Evolutionary conservation across 2,113 vertebrate species (phyloP), one percentile per base, ranked within the genome.

Genomic region (Aleadryas rufinucha): DNA sequence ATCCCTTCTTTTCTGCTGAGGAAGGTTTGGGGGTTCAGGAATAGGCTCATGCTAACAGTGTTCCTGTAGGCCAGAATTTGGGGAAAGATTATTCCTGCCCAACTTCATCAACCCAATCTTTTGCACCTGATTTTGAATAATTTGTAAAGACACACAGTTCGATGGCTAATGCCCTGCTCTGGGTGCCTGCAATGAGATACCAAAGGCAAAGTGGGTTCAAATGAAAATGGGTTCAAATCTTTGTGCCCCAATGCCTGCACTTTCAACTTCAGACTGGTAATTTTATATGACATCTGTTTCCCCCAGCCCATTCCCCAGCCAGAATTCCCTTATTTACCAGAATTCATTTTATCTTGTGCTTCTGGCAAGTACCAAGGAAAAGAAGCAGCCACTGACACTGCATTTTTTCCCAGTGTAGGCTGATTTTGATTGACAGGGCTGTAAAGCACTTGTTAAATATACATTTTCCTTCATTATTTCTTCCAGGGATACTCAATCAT

Each of bases 361-460:
- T 85, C 75, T 88, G 92, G 60, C 59, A 88, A 71, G 44, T 44
- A 56, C 47, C 22, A 39, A 68, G 39, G 68, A 64, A 52, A 95
- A 70, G 80, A 24, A 92, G 13, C 42, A 70, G 71, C 57, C 76
- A 41, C 39, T 26, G 35, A 63, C 64, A 44, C 23, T 10, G 23
- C 28, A 14, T 86, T 95, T 93, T 76, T 68, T n/a, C 33, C 68
- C 9, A 26, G 4, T 39, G 42, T 63, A 59, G 42, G 24, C 42
- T 59, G 56, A 50, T 93, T 90, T 92, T 87, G 89, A 95, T 64
- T 93, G 94, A 84, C 93, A 68, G 53, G 47, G 28, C 76, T 90
- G 31, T 71, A 78, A 89, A 90, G 41, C 52, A 37, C 31, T 92
- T 88, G 50, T 74, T 5, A 4, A 84, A 81, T 75, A 60, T 16